phyloP scores from a whole-genome alignment of 2,888 invertebrate genomes.

The Erebia epiphron region DNA sequence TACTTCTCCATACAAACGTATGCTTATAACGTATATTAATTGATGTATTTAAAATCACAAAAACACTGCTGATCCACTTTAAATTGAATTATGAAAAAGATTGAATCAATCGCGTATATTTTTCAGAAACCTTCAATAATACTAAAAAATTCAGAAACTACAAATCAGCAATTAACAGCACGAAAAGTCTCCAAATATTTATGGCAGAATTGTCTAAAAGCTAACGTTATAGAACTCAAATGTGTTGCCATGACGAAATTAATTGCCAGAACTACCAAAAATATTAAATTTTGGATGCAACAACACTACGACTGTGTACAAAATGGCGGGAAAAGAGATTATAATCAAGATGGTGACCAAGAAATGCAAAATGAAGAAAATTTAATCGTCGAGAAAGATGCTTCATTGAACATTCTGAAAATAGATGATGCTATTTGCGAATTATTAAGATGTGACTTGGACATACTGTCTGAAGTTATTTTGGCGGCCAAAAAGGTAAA shows the following conservation, averaged over 20 bases:
- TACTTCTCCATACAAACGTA: no score
- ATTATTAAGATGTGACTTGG: slow-evolving; percentile 61
- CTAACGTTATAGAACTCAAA: slow-evolving; percentile 68
- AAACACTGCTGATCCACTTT: no score
- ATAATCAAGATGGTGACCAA: slow-evolving; percentile 42
- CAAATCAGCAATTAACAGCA: slow-evolving; percentile 49
- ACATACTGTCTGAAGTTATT: slow-evolving; percentile 67
- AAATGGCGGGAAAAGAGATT: slow-evolving; percentile 42
- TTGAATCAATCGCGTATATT: not conserved
- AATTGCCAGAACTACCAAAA: slow-evolving; percentile 60
- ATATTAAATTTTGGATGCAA: slow-evolving; percentile 63
- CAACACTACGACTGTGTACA: slow-evolving; percentile 58
- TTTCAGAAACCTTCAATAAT: slow-evolving; percentile 64
- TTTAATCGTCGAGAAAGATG: not conserved
- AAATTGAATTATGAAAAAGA: no score
- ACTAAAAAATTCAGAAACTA: slow-evolving; percentile 50
- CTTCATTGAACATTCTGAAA: slow-evolving; percentile 46
- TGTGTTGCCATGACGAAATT: slow-evolving; percentile 65
- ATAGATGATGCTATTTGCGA: slow-evolving; percentile 64
- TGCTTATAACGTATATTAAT: no score
- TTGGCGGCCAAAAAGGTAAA: slow-evolving; percentile 73
- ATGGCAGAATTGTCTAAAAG: slow-evolving; percentile 62
- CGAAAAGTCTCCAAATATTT: slow-evolving; percentile 65
- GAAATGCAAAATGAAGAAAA: slow-evolving; percentile 21
- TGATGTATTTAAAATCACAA: no score